A percentile compares a stretch with the other conserved stretches of the same genome.
These are phyloP conservation scores for Chironomus tentans DNA, from an alignment of 2,888 invertebrate genomes.

Conservation along the genomic window DNA sequence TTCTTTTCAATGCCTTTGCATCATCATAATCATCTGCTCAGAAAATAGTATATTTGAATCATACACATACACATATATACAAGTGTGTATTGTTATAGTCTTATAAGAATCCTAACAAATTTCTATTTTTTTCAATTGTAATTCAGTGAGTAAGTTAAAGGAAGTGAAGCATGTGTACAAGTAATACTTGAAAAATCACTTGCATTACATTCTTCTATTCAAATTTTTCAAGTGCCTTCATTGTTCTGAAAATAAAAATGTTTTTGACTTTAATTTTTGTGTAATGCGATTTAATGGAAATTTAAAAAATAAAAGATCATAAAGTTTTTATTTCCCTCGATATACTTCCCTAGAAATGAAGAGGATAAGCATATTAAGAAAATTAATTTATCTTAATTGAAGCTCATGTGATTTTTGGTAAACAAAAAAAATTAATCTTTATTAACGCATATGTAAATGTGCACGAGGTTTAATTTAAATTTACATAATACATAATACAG, in stretches of 20 bases:
- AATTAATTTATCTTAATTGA: background rate
- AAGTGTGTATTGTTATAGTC: background rate
- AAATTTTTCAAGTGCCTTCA: background rate
- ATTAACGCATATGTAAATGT: constrained; percentile 10
- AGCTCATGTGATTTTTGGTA: background rate
- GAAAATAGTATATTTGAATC: background rate
- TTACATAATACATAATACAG: background rate
- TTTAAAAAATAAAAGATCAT: too few species aligned
- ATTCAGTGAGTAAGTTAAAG: background rate
- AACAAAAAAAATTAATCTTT: background rate
- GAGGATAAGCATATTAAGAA: too few species aligned
- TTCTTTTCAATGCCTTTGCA: background rate
- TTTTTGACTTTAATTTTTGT: background rate
- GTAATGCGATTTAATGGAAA: background rate
- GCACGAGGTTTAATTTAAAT: background rate
- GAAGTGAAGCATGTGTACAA: background rate
- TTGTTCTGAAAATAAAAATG: background rate
- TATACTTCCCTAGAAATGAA: too few species aligned
- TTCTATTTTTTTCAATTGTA: too few species aligned
- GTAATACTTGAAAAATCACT: background rate
- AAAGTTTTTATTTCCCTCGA: too few species aligned
- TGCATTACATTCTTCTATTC: background rate
- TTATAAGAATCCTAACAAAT: background rate
- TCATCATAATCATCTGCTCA: background rate
- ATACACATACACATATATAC: too few species aligned